A percentile compares a stretch with the other conserved stretches of the same genome.
phyloP scores from a whole-genome alignment of 1,140 invertebrate genomes.

The Anoplolepis gracilipes region DNA sequence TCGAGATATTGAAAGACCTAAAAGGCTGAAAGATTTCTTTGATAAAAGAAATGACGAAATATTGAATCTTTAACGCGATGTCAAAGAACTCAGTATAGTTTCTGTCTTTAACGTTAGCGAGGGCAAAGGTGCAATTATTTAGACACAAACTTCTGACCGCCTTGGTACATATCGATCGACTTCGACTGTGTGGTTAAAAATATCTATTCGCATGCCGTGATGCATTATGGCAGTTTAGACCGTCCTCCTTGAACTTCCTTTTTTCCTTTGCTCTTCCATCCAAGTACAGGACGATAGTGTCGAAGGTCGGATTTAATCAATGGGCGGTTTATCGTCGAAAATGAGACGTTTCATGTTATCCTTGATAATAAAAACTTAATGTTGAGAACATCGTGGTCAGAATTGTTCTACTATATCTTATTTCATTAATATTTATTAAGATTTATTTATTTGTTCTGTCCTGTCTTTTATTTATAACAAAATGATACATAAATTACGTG shows the following conservation, averaged over 20 bases:
- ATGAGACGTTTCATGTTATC: neutral
- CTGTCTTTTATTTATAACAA: neutral
- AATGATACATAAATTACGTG: neutral
- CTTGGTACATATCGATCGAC: slow-evolving; percentile 75
- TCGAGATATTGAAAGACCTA: neutral
- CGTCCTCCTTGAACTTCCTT: slow-evolving; percentile 66
- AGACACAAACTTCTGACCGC: slow-evolving; percentile 63
- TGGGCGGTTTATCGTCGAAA: neutral
- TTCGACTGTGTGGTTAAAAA: slow-evolving; percentile 78
- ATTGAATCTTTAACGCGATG: neutral
- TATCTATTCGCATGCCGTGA: slow-evolving; percentile 80
- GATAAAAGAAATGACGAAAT: neutral
- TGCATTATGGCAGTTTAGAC: slow-evolving; percentile 74
- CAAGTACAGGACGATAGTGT: slow-evolving; percentile 20
- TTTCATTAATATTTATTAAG: neutral
- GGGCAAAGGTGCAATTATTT: slow-evolving; percentile 73
- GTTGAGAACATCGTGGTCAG: neutral
- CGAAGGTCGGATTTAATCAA: slow-evolving; percentile 65
- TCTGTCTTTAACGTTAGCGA: slow-evolving; percentile 8
- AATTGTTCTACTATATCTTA: neutral
- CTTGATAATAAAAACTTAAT: neutral
- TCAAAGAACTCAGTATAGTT: slow-evolving; percentile 37
- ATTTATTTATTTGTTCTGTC: neutral
- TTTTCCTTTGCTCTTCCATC: slow-evolving; percentile 29
- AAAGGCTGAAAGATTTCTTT: neutral